Conservation (phyloP, 2,113 vertebrate species). For the Zapornia atra region DNA sequence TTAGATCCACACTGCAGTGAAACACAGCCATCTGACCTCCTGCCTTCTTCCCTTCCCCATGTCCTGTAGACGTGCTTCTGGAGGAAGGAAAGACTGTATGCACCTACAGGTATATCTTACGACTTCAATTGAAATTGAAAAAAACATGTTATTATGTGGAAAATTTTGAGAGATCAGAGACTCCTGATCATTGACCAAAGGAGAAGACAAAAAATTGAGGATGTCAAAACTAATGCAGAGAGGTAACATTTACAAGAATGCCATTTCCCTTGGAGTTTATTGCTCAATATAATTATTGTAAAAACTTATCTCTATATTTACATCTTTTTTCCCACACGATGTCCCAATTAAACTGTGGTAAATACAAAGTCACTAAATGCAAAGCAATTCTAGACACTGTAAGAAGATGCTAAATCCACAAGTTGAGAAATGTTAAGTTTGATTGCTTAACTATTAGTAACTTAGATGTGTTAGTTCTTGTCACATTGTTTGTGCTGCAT, state of each 20-base stretch:
- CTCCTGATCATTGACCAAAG: neutral
- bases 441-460: constrained; percentile 14
- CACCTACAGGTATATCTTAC: neutral
- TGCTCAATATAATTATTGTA: neutral
- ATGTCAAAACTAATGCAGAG: neutral
- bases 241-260: neutral
- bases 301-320: neutral
- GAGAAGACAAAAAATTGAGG: neutral
- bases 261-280: neutral
- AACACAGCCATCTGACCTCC: neutral
- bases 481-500: neutral
- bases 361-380: neutral
- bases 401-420: neutral
- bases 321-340: neutral
- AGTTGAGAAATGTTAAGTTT: neutral
- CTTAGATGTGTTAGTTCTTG: neutral
- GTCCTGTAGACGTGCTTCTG: neutral
- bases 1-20: neutral
- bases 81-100: neutral
- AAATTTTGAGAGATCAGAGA: neutral
- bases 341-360: neutral
- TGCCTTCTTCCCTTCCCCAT: neutral
- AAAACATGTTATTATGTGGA: neutral
- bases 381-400: neutral
- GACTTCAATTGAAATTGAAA: neutral